Evolutionary conservation across 2,888 invertebrate genomes (phyloP), one percentile per base, ranked within the genome.

Genomic region (Dione vanillae): DNA sequence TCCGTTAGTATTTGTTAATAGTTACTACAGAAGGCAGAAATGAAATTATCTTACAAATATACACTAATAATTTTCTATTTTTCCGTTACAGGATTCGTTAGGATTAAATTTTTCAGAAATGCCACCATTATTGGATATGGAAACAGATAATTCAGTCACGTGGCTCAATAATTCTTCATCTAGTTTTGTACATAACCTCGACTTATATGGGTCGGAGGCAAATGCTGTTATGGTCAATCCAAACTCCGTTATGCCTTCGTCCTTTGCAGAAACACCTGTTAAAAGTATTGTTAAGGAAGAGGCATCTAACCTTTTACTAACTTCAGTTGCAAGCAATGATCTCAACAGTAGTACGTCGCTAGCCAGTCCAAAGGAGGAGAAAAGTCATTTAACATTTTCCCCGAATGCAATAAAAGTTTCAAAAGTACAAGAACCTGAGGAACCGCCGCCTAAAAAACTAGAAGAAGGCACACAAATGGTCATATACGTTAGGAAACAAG

Each of bases 191-290:
- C 95, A 95, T 82, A 95, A 95, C 83, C 87, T 96, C 79, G 96
- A 96, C 84, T 93, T 96, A 77, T 95, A 94, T 81, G 95, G 95
- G 37, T 95, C 95, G 11, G 97, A 97, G 83, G 96, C 96, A 52
- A 95, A 95, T 74, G 95, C 96, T 14, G 96, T 97, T 76, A 96
- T 98, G 95, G 98, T 98, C 7, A 98, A 98, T 90, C 98, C 98
- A 6, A 97, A 97, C 82, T 97, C 97, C 37, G 97, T 98, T 54
- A 96, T 98, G 96, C 98, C 98, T 1, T 94, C 96, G 49, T 95
- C 96, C 75, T 95, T 95, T 71, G 92, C 93, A 27, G 94, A 94
- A 76, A 93, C 93, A 7, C 94, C 93, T 37, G 84, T 90, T 11
- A 93, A 93, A 79, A 88, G 81, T 73, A 84, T 88, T 47, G 91